These are phyloP conservation scores for Harmothoe impar DNA, from an alignment of 2,888 invertebrate genomes.

Conservation along the genomic window DNA sequence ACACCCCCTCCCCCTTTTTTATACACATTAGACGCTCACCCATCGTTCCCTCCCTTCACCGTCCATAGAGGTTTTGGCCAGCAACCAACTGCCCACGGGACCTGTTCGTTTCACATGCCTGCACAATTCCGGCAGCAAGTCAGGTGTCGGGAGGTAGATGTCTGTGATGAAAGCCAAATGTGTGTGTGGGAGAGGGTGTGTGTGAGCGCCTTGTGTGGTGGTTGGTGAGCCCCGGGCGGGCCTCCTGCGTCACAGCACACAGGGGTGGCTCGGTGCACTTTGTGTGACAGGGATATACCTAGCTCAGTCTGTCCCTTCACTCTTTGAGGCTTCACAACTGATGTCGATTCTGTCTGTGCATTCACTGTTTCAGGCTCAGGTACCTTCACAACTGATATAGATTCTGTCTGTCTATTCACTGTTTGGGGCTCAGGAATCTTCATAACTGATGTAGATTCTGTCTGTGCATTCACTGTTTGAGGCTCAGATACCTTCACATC, in stretches of 20 bases:
- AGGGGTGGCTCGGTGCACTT: not conserved
- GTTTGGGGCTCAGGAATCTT: too few species aligned
- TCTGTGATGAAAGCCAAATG: constrained; percentile 18
- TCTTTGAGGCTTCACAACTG: too few species aligned
- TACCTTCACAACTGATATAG: too few species aligned
- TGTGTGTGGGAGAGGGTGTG: not conserved
- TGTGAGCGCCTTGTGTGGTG: not conserved
- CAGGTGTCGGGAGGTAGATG: not conserved
- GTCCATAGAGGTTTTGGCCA: not conserved
- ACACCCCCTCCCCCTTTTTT: too few species aligned
- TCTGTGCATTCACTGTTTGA: too few species aligned
- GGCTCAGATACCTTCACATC: too few species aligned
- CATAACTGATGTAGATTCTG: too few species aligned
- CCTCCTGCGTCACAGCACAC: not conserved
- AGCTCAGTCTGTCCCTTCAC: too few species aligned
- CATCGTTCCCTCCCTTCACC: not conserved
- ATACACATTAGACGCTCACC: not conserved
- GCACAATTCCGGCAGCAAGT: not conserved
- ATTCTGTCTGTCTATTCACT: too few species aligned
- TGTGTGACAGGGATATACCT: too few species aligned
- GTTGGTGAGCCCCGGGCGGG: not conserved
- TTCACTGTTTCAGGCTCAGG: too few species aligned
- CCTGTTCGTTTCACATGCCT: constrained; percentile 23
- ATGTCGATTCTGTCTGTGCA: too few species aligned
- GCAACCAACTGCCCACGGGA: not conserved